Percentiles rank a stretch among this genome's conserved stretches.
Conservation (phyloP, 35 echinoderm and acorn worm genomes). For the Lytechinus pictus region DNA sequence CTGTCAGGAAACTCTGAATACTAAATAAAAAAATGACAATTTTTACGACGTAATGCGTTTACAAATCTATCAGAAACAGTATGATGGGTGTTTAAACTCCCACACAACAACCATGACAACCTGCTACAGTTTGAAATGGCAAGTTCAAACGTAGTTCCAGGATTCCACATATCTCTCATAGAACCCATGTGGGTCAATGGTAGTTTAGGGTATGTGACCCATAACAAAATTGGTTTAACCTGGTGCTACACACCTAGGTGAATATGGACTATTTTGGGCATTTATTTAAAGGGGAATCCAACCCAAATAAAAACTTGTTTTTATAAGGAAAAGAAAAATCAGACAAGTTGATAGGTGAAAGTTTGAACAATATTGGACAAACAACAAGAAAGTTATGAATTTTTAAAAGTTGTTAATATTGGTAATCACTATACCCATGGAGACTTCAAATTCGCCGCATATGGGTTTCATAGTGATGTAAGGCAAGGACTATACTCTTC, state of each 20-base stretch:
- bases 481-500: no score
- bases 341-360: no score
- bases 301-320: no score
- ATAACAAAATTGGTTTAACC: neutral
- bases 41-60: neutral
- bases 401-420: no score
- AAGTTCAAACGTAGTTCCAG: neutral
- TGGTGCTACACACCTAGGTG: neutral
- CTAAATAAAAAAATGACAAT: neutral
- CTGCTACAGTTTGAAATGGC: neutral
- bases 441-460: no score
- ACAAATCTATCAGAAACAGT: no score
- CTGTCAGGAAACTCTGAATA: neutral
- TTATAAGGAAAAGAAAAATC: no score
- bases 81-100: neutral
- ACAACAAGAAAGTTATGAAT: no score
- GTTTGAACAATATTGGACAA: no score
- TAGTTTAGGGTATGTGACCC: neutral
- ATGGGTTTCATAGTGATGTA: no score
- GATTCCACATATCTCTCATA: neutral
- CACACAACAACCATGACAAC: neutral
- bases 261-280: neutral
- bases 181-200: neutral
- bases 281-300: no score
- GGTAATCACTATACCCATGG: no score